Conservation (phyloP, 2,113 vertebrate species). For the Uria aalge region DNA sequence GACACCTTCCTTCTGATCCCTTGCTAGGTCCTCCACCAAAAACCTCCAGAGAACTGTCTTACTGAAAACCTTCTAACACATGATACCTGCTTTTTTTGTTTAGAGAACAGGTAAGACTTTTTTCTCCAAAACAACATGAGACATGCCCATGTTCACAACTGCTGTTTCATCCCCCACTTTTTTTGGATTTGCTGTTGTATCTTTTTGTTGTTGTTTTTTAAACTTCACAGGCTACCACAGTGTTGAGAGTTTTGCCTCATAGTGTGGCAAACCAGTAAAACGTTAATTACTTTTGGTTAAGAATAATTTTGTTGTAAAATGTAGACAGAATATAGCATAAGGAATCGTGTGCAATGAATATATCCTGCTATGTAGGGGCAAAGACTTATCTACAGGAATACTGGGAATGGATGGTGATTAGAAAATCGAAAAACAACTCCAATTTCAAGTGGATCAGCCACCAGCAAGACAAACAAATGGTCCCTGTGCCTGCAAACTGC, state of each 20-base stretch:
- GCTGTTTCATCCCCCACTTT: not conserved
- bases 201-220: not conserved
- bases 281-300: not conserved
- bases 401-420: not conserved
- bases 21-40: not conserved
- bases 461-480: not conserved
- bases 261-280: not conserved
- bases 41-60: not conserved
- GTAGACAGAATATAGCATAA: not conserved
- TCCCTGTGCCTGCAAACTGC: not conserved
- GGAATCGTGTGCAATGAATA: not conserved
- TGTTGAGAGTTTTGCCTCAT: not conserved
- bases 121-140: not conserved
- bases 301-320: not conserved
- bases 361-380: not conserved
- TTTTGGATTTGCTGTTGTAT: not conserved
- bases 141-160: not conserved
- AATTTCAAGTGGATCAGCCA: not conserved
- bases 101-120: not conserved
- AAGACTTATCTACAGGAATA: not conserved
- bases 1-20: not conserved
- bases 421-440: not conserved
- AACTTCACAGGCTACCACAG: not conserved
- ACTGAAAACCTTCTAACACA: not conserved
- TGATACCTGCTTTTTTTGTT: not conserved